Evolutionary conservation across 2,797 vertebrate species (phyloP).

Genomic region (Thamnophis elegans): DNA sequence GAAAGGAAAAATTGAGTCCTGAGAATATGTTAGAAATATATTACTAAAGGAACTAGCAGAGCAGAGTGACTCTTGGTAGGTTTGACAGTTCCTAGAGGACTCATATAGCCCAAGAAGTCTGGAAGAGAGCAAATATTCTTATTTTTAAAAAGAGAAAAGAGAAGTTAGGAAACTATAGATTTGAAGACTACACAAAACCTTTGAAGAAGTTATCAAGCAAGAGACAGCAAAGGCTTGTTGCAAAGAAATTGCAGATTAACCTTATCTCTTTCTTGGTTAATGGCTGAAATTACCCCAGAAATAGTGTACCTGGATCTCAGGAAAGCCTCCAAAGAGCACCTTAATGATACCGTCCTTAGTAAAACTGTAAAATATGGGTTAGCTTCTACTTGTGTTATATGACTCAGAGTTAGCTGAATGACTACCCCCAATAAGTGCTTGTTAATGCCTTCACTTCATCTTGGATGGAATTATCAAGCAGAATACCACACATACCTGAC

Average conservation of each 20-base stretch:
- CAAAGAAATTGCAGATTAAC: neutral
- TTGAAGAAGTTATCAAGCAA: neutral
- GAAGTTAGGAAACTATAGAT: neutral
- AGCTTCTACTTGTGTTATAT: neutral
- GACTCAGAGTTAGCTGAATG: neutral
- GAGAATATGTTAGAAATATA: neutral
- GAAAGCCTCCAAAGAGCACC: neutral
- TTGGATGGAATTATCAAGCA: neutral
- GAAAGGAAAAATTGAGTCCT: neutral
- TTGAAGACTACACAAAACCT: neutral
- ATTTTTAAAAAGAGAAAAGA: neutral
- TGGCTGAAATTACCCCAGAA: neutral
- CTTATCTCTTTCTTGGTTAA: neutral
- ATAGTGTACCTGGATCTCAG: neutral
- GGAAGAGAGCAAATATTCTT: neutral
- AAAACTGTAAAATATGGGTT: neutral
- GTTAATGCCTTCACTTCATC: neutral
- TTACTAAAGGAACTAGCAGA: neutral
- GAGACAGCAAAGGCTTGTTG: neutral
- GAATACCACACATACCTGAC: neutral
- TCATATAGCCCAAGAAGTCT: neutral
- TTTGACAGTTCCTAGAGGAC: neutral
- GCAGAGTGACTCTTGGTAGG: neutral
- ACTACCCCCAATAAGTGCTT: neutral
- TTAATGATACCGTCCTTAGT: neutral